These are phyloP conservation scores for Sebastes alutus DNA, from an alignment of 2,797 vertebrate species.

Conservation along the genomic window DNA sequence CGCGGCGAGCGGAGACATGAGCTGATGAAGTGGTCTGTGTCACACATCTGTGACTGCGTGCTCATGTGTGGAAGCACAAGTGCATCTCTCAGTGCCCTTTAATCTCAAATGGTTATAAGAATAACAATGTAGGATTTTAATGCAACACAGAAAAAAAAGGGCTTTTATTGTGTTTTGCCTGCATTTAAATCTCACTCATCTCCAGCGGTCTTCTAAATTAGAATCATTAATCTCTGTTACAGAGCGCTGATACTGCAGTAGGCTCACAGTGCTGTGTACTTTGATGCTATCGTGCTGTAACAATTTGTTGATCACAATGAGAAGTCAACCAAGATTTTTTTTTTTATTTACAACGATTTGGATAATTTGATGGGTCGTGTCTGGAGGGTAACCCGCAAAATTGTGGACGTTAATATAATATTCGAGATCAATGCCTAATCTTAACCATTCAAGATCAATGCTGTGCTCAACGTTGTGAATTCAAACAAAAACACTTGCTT, in stretches of 20 bases:
- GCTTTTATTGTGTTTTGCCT: constrained; percentile 22
- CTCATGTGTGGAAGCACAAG: constrained; percentile 32
- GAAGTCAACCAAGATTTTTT: neutral
- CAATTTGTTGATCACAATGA: neutral
- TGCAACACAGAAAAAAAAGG: constrained; percentile 6
- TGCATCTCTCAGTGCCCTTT: constrained; percentile 22
- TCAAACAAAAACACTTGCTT: no score
- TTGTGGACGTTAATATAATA: no score
- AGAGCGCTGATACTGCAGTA: neutral
- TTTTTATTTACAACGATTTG: no score
- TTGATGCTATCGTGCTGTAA: neutral
- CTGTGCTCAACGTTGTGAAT: no score
- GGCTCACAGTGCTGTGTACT: neutral
- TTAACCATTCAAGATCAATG: no score
- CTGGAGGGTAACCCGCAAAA: no score
- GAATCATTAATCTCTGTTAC: constrained; percentile 23
- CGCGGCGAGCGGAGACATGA: constrained; percentile 60
- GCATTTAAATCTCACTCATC: constrained; percentile 32
- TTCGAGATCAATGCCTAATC: no score
- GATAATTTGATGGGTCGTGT: neutral
- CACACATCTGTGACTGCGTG: constrained; percentile 43
- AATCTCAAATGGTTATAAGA: constrained; percentile 19
- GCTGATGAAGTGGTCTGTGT: constrained; percentile 73
- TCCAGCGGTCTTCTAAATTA: constrained; percentile 19
- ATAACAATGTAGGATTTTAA: constrained; percentile 34